Base-by-base conservation (phyloP, 2,797 vertebrate genomes). In the Danio tinwini region DNA sequence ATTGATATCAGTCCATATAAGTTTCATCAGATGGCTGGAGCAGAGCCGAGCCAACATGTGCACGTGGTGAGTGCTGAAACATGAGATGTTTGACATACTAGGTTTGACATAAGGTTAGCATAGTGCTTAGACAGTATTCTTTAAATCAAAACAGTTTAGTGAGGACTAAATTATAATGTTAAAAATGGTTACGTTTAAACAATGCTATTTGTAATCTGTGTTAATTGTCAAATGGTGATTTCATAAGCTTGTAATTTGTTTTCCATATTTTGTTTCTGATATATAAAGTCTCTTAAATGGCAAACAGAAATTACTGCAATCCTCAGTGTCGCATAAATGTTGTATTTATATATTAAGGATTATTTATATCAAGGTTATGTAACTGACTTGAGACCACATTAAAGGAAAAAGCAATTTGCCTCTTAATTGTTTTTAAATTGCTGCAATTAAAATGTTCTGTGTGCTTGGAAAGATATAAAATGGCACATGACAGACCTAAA, bases 1-100 rank as follows among this genome's bases (percentile, higher is more conserved):
- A 99, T 99, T 83, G 95, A 99, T 90, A 98, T 99, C 91, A 99
- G 98, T 86, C 98, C 97, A 0, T 99, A 99, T 84, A 99, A 99
- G 94, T 97, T 97, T 91, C 93, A 94, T 86, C 95, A 94, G 87
- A 90, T 95, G 90, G 93, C 93, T 71, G 92, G 92, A 79, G 90
- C 87, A 55, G 90, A 90, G 89, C 92, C 91, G 84, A 97, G 94
- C 76, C 96, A 93, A 77, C 96, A 90, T 90, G 96, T 98, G 45
- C 97, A 99, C 67, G 96, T 99, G 95, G 98, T 99, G 89, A 97
- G 96, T 95, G 89, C 74, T 84, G 55, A 70, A 81, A 72, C 63
- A 52, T 55, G 65, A 81, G 40, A 53, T 19, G 6, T n/a, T 59
- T 69, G 64, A 13, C 52, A 78, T 69, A 69, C 47, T 63, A 37